phyloP scores from a whole-genome alignment of 2,888 invertebrate species.

The Scrobipalpa costella region DNA sequence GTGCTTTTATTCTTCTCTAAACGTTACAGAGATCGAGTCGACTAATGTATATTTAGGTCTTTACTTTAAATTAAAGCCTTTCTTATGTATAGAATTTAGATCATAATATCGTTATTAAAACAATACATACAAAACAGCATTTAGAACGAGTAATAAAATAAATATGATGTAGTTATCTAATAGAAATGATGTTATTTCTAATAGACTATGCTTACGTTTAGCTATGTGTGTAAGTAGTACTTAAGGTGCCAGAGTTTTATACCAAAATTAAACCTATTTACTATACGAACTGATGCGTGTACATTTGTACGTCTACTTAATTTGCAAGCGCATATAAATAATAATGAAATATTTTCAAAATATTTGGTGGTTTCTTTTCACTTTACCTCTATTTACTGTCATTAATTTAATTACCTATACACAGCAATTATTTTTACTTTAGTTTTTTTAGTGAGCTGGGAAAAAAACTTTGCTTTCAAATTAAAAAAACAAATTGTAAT shows the following conservation, averaged over 20 bases:
- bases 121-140: constrained; percentile 21
- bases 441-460: too few relatives aligned
- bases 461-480: too few relatives aligned
- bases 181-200: constrained; percentile 1
- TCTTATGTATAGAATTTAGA: not conserved
- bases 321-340: constrained; percentile 51
- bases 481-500: not conserved
- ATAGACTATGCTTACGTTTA: constrained; percentile 20
- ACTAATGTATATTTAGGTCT: too few relatives aligned
- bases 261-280: constrained; percentile 42
- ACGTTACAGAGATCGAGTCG: too few relatives aligned
- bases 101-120: not conserved
- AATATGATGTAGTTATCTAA: not conserved
- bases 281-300: constrained; percentile 37
- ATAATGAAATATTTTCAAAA: constrained; percentile 54
- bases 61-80: too few relatives aligned
- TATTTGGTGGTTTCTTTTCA: constrained; percentile 34
- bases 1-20: too few relatives aligned
- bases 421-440: too few relatives aligned
- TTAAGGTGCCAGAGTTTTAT: constrained; percentile 45
- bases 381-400: constrained; percentile 23
- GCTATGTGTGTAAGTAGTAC: constrained; percentile 27
- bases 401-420: too few relatives aligned
- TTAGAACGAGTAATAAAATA: too few relatives aligned
- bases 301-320: constrained; percentile 51